Evolutionary conservation across 2,888 invertebrate genomes (phyloP).

Genomic region (Escarpia spicata): DNA sequence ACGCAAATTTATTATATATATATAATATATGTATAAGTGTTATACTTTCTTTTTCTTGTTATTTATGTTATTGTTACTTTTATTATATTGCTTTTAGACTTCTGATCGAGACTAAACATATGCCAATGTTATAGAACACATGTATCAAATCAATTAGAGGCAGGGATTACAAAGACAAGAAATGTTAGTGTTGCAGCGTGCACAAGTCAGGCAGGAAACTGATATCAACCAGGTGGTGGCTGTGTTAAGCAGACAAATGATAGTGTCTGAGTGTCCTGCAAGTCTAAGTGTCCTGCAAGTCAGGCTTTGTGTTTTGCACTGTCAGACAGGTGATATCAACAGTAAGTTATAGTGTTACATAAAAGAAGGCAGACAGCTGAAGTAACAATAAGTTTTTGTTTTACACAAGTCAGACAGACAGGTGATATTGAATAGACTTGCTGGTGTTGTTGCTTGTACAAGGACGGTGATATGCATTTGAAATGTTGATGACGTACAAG

Average conservation of each 20-base stretch:
- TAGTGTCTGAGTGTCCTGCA: too few relatives aligned
- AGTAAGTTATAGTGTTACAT: background rate
- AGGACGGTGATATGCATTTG: background rate
- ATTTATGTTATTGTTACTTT: background rate
- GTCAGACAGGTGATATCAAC: background rate
- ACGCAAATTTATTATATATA: background rate
- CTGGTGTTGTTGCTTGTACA: background rate
- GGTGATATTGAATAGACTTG: background rate
- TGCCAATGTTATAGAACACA: background rate
- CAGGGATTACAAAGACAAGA: too few relatives aligned
- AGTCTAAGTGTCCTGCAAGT: too few relatives aligned
- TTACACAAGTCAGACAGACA: background rate
- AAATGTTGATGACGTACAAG: background rate
- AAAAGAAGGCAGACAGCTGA: background rate
- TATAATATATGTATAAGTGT: background rate
- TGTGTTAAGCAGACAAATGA: too few relatives aligned
- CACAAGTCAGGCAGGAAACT: background rate
- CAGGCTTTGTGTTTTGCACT: too few relatives aligned
- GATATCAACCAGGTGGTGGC: background rate
- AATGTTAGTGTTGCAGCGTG: background rate
- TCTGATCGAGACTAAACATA: background rate
- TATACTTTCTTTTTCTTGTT: background rate
- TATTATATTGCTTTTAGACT: background rate
- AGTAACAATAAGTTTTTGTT: background rate
- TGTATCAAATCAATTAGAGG: too few relatives aligned